Conservation (phyloP, 2,888 invertebrate species). For the Strigamia transsilvanica region DNA sequence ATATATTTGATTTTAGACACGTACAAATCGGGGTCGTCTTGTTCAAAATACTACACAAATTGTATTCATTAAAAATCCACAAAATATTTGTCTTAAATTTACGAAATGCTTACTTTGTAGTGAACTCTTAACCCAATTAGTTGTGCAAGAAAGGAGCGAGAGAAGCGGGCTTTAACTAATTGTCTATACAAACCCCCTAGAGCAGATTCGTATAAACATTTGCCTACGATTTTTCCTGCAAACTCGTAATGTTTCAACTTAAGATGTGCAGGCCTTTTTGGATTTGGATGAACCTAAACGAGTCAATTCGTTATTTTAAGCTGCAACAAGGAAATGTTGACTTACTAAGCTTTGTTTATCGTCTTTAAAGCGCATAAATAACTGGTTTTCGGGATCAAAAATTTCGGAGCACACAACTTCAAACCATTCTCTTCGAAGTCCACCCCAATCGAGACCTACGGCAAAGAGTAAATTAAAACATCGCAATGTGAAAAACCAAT, state of each 20-base stretch:
- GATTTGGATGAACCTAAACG: constrained; percentile 78
- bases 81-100: neutral
- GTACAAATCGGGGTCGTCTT: constrained; percentile 93
- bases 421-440: constrained; percentile 93
- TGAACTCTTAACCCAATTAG: constrained; percentile 91
- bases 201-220: constrained; percentile 92
- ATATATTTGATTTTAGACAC: constrained; percentile 93
- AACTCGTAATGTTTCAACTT: constrained; percentile 89
- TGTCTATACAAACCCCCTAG: constrained; percentile 88
- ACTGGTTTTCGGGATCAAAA: constrained; percentile 80
- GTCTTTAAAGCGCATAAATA: constrained; percentile 87
- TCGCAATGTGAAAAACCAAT: neutral
- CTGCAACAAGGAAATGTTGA: neutral
- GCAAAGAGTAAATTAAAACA: constrained; percentile 33
- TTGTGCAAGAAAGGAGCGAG: constrained; percentile 91
- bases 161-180: constrained; percentile 87
- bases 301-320: neutral
- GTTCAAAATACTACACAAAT: constrained; percentile 82
- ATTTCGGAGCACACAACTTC: constrained; percentile 85
- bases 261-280: constrained; percentile 73
- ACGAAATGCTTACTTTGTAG: constrained; percentile 75
- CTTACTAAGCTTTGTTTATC: constrained; percentile 79
- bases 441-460: constrained; percentile 91
- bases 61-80: neutral
- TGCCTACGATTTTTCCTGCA: constrained; percentile 92